phyloP scores from a whole-genome alignment of 2,888 invertebrate genomes.

The Holacanthella duospinosa region DNA sequence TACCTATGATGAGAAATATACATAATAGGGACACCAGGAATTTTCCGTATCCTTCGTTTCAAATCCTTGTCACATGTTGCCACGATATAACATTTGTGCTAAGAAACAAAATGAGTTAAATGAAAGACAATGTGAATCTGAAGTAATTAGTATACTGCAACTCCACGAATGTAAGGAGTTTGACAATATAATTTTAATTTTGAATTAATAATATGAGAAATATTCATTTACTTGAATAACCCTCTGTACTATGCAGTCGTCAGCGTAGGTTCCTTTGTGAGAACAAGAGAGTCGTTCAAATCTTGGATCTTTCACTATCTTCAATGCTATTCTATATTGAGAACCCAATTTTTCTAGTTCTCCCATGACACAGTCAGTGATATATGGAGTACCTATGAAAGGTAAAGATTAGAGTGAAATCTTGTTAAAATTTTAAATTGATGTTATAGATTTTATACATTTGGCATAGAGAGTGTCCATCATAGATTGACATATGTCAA shows the following conservation, averaged over 20 bases:
- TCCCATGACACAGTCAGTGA: slow-evolving; percentile 95
- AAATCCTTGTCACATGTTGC: slow-evolving; percentile 98
- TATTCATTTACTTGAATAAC: slow-evolving; percentile 71
- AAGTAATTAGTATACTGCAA: slow-evolving; percentile 13
- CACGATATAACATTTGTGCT: slow-evolving; percentile 99
- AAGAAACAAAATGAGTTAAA: too few relatives aligned
- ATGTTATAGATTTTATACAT: slow-evolving; percentile 47
- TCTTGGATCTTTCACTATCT: slow-evolving; percentile 85
- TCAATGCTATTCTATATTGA: slow-evolving; percentile 86
- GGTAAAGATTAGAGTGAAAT: neutral
- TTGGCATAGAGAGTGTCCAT: slow-evolving; percentile 99
- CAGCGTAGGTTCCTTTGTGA: slow-evolving; percentile 97
- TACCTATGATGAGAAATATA: slow-evolving; percentile 76
- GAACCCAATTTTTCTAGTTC: slow-evolving; percentile 94
- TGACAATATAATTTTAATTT: neutral
- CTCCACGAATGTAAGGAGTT: neutral
- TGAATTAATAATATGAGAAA: slow-evolving; percentile 9
- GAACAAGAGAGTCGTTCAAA: slow-evolving; percentile 86
- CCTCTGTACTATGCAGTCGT: slow-evolving; percentile 93
- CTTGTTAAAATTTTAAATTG: neutral
- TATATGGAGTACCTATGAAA: slow-evolving; percentile 74
- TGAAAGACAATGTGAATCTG: too few relatives aligned
- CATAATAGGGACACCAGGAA: slow-evolving; percentile 99
- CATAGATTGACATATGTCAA: slow-evolving; percentile 93
- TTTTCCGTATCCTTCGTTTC: slow-evolving; percentile 86